Evolutionary conservation across 2,888 invertebrate species (phyloP), one percentile per base, ranked within the genome.

Genomic region (Torymus auratus): DNA sequence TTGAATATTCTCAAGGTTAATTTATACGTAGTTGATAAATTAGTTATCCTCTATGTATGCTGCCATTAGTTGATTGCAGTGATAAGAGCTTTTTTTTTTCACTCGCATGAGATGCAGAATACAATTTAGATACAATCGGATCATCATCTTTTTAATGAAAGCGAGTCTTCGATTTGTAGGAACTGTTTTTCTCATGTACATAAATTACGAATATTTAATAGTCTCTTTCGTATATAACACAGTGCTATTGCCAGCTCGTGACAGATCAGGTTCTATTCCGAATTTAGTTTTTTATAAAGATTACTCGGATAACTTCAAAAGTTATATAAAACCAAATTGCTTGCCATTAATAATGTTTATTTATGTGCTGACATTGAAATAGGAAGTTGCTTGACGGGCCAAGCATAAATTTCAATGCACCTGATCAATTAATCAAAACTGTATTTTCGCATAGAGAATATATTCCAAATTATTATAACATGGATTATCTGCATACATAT

Each of bases 241-340:
- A 10, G 28, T 28, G 28, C 28, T 52, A 52, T 61, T 61, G 23
- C 11, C 12, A n/a, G 53, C 14, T 0, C 2, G 12, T 12, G 17
- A 65, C 14, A 13, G 20, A 78, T 80, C 64, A 65, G 60, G 70
- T 60, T 78, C 14, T 58, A 14, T 52, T 67, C 13, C 17, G 67
- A 75, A 65, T 71, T 70, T 68, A 71, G 28, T 78, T 74, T 78
- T 28, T 71, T 73, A 69, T 67, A 75, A n/a, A 71, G 70, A 81
- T 81, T 15, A 20, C n/a, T 12, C 3, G 55, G 75, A 78, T 75
- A 71, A 56, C 17, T 75, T 52, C 15, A 20, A 81, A 71, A 68
- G 72, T 81, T 74, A 78, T 71, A 81, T 75, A 78, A 81, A 74
- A 71, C 74, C 67, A 62, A 71, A 74, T 72, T 28, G 52, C 41